Evolutionary conservation across 2,888 invertebrate genomes (phyloP).

Genomic region (Acronicta alni): DNA sequence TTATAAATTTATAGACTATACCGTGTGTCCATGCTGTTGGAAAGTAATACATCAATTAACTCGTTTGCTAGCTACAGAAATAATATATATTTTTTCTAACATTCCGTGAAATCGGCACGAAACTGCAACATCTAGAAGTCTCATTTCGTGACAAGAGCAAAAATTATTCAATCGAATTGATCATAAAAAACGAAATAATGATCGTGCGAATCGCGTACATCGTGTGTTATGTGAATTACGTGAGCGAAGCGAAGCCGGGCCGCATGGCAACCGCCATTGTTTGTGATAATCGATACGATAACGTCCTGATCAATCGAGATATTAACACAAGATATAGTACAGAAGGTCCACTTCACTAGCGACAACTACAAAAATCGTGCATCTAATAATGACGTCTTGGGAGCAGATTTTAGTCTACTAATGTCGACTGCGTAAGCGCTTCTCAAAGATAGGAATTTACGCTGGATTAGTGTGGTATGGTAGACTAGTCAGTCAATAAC

Average conservation of each 20-base stretch:
- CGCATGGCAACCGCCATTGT: slow-evolving; percentile 55
- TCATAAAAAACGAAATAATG: slow-evolving; percentile 62
- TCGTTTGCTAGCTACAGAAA: slow-evolving; percentile 13
- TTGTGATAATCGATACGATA: slow-evolving; percentile 55
- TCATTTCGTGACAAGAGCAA: slow-evolving; percentile 42
- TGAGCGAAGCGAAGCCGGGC: slow-evolving; percentile 35
- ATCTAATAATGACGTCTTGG: too few species aligned
- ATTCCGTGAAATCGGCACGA: slow-evolving; percentile 22
- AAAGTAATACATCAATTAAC: slow-evolving; percentile 21
- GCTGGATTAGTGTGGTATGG: too few species aligned
- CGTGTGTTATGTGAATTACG: slow-evolving; percentile 55
- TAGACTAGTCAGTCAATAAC: too few species aligned
- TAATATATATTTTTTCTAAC: slow-evolving; percentile 14
- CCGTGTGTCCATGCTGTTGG: not conserved
- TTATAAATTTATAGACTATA: too few species aligned
- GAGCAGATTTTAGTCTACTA: too few species aligned
- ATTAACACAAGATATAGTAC: slow-evolving; percentile 8
- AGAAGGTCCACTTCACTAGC: slow-evolving; percentile 19
- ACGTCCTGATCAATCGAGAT: slow-evolving; percentile 49
- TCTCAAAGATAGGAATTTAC: too few species aligned
- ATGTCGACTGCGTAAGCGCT: too few species aligned
- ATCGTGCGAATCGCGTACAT: slow-evolving; percentile 63
- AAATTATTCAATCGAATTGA: slow-evolving; percentile 61
- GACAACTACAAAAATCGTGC: too few species aligned
- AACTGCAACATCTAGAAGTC: slow-evolving; percentile 20